A percentile compares a stretch with the other conserved stretches of the same genome.
These are phyloP conservation scores for Gulo gulo DNA, from an alignment of 2,113 vertebrate species.

Conservation along the genomic window DNA sequence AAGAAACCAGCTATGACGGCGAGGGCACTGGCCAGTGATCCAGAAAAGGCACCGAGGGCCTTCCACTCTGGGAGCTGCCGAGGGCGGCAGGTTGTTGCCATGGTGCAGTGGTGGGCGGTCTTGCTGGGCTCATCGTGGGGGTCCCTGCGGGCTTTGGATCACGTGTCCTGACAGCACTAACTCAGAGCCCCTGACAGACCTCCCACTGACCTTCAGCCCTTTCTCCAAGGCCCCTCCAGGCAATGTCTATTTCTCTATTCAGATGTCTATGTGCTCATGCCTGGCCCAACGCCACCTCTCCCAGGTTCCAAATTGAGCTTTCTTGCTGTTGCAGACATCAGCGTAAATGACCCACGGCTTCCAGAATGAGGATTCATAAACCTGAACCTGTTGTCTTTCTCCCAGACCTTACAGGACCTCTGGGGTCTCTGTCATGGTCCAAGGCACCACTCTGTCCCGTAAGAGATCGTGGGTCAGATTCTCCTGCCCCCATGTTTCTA, in stretches of 20 bases:
- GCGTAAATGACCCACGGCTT: neutral
- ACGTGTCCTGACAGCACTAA: neutral
- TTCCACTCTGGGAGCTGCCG: accelerated
- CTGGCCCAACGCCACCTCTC: accelerated
- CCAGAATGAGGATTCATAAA: neutral
- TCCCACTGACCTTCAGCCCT: too few species aligned
- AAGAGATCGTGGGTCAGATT: neutral
- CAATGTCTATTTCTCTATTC: neutral
- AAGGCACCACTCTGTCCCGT: neutral
- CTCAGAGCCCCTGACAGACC: neutral
- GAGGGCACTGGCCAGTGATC: neutral
- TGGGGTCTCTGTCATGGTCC: neutral
- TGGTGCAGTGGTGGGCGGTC: neutral
- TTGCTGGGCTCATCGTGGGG: neutral
- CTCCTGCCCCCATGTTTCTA: too few species aligned
- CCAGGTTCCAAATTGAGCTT: neutral
- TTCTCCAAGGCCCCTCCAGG: neutral
- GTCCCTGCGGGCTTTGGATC: too few species aligned
- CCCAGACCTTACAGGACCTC: neutral
- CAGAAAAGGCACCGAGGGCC: neutral
- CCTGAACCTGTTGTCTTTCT: neutral
- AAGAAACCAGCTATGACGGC: too few species aligned
- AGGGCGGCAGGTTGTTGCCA: too few species aligned
- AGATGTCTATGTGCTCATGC: neutral
- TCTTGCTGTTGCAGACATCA: neutral